These are phyloP conservation scores for Heliothis subflexa DNA, from an alignment of 1,140 invertebrate genomes.

Conservation along the genomic window DNA sequence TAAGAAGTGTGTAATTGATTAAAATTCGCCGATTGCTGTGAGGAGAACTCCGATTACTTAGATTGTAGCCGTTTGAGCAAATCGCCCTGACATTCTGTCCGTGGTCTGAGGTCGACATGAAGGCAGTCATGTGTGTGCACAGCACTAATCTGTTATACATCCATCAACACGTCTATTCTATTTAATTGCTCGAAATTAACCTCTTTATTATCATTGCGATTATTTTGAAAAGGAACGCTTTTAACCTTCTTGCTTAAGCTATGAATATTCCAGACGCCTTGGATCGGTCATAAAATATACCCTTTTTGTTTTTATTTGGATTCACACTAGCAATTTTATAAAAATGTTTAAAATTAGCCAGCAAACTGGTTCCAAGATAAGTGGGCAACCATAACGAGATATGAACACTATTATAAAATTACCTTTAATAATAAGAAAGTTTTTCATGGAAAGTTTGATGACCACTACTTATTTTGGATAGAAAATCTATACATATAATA, in stretches of 20 bases:
- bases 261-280: constrained; percentile 21
- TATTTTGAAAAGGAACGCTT: constrained; percentile 6
- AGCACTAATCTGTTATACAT: constrained; percentile 37
- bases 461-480: too few relatives aligned
- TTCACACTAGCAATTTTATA: constrained; percentile 42
- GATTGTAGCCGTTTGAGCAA: constrained; percentile 55
- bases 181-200: constrained; percentile 3
- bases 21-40: constrained; percentile 47
- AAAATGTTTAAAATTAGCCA: constrained; percentile 45
- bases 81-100: constrained; percentile 71
- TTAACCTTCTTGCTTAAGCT: constrained; percentile 2
- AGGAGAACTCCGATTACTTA: constrained; percentile 44
- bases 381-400: constrained; percentile 2
- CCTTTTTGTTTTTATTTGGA: constrained; percentile 49
- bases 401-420: too few relatives aligned
- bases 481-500: too few relatives aligned
- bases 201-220: background rate
- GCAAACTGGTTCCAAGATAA: constrained; percentile 50
- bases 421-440: too few relatives aligned
- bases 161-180: constrained; percentile 33
- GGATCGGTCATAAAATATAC: constrained; percentile 46
- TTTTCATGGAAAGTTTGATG: too few relatives aligned
- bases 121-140: constrained; percentile 58
- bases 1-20: constrained; percentile 40
- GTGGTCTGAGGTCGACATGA: constrained; percentile 63